Conservation (phyloP, 2,797 vertebrate species). For the Nannoperca obscura region DNA sequence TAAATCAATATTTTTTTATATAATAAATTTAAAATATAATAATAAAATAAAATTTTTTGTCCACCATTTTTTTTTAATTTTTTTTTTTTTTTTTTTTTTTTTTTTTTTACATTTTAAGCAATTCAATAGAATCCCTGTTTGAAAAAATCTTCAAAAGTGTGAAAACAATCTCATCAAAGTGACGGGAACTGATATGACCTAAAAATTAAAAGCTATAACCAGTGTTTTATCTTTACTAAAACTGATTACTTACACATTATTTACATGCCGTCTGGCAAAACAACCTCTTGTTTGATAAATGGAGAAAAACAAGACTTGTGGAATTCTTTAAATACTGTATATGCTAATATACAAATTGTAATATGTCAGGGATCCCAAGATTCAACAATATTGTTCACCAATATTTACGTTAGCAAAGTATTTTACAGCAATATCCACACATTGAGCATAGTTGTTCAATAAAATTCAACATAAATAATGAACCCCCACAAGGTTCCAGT, state of each 20-base stretch:
- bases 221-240: slow-evolving; percentile 66
- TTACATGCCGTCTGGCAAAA: slow-evolving; percentile 80
- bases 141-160: slow-evolving; percentile 64
- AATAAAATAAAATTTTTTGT: slow-evolving; percentile 79
- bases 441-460: slow-evolving; percentile 82
- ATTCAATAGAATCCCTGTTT: slow-evolving; percentile 76
- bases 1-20: slow-evolving; percentile 81
- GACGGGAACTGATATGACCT: slow-evolving; percentile 57
- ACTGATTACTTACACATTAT: slow-evolving; percentile 85
- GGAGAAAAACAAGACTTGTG: slow-evolving; percentile 77
- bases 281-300: slow-evolving; percentile 60
- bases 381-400: slow-evolving; percentile 87
- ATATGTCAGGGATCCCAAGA: slow-evolving; percentile 84
- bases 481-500: slow-evolving; percentile 72
- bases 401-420: slow-evolving; percentile 89
- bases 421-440: slow-evolving; percentile 89
- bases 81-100: slow-evolving; percentile 27
- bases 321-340: slow-evolving; percentile 84
- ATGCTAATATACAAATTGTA: slow-evolving; percentile 86
- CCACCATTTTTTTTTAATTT: slow-evolving; percentile 36
- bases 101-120: slow-evolving; percentile 58
- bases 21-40: slow-evolving; percentile 81
- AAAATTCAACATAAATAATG: slow-evolving; percentile 83
- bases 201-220: slow-evolving; percentile 67
- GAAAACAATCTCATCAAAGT: slow-evolving; percentile 65